A percentile compares a stretch with the other conserved stretches of the same genome.
phyloP scores from a whole-genome alignment of 1,140 invertebrate genomes.

The Oncopodura yosiiana region DNA sequence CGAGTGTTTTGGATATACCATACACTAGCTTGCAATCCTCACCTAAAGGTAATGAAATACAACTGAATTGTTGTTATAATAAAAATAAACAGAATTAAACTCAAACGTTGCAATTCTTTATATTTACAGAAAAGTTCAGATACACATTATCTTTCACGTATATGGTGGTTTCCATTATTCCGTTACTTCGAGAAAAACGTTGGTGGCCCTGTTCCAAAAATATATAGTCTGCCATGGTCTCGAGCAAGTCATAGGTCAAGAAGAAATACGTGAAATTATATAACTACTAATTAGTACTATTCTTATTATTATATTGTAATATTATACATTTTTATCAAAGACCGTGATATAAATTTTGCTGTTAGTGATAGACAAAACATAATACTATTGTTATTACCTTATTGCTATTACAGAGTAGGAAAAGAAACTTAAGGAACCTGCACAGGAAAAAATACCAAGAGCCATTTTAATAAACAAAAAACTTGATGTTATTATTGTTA shows the following conservation, averaged over 20 bases:
- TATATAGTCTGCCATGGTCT: conserved; percentile 37
- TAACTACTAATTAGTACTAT: background rate
- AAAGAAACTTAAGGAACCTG: too few species aligned
- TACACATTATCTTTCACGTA: conserved; percentile 56
- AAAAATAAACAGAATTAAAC: too few species aligned
- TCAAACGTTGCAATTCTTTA: background rate
- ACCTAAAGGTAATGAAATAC: conserved; percentile 47
- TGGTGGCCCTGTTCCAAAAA: conserved; percentile 61
- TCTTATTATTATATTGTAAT: too few species aligned
- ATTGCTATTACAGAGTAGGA: too few species aligned
- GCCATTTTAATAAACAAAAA: too few species aligned
- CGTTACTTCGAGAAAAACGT: conserved; percentile 77
- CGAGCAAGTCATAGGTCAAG: conserved; percentile 18
- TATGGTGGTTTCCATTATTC: conserved; percentile 78
- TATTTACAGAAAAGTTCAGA: background rate
- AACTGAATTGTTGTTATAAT: background rate
- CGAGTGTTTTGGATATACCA: conserved; percentile 86
- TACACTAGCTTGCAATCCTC: conserved; percentile 62
- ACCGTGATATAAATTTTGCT: too few species aligned
- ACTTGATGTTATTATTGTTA: too few species aligned
- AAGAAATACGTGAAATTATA: conserved; percentile 18
- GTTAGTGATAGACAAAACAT: too few species aligned
- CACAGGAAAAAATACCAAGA: too few species aligned
- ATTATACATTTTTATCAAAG: too few species aligned
- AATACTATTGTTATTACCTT: too few species aligned